Evolutionary conservation across 2,797 vertebrate species (phyloP).

Genomic region (Pantherophis alleghaniensis): DNA sequence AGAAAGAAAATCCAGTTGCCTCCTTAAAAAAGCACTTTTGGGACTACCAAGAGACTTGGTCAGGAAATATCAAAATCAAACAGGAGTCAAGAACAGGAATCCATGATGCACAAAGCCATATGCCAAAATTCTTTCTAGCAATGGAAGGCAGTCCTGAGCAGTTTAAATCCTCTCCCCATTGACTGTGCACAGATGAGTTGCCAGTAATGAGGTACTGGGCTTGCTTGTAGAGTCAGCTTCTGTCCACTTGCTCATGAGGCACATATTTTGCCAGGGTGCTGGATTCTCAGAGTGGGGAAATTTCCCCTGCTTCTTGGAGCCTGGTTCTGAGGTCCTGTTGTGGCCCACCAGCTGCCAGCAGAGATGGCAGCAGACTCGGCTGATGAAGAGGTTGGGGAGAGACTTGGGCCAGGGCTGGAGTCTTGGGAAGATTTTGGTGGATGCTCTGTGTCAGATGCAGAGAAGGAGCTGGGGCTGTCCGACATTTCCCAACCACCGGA

Average conservation of each 20-base stretch:
- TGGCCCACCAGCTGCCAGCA: too few relatives aligned
- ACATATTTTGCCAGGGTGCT: not conserved
- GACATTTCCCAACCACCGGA: too few relatives aligned
- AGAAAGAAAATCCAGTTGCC: too few relatives aligned
- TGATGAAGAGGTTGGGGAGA: too few relatives aligned
- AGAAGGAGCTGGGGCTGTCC: too few relatives aligned
- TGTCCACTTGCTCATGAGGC: not conserved
- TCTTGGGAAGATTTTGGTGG: too few relatives aligned
- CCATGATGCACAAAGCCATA: not conserved
- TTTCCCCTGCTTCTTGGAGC: not conserved
- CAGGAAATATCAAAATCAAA: too few relatives aligned
- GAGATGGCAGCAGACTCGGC: too few relatives aligned
- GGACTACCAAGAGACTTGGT: not conserved
- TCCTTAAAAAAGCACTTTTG: too few relatives aligned
- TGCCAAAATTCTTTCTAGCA: not conserved
- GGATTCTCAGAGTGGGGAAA: not conserved
- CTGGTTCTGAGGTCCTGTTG: not conserved
- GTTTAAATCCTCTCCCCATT: not conserved
- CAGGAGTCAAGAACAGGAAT: not conserved
- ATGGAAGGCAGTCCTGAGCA: not conserved
- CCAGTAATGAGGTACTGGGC: not conserved
- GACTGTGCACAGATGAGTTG: not conserved
- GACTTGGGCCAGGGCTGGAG: too few relatives aligned
- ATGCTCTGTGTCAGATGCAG: too few relatives aligned
- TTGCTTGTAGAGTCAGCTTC: not conserved